Evolutionary conservation across 2,113 vertebrate species (phyloP), one percentile per base, ranked within the genome.

Genomic region (Todiramphus saurophagus): DNA sequence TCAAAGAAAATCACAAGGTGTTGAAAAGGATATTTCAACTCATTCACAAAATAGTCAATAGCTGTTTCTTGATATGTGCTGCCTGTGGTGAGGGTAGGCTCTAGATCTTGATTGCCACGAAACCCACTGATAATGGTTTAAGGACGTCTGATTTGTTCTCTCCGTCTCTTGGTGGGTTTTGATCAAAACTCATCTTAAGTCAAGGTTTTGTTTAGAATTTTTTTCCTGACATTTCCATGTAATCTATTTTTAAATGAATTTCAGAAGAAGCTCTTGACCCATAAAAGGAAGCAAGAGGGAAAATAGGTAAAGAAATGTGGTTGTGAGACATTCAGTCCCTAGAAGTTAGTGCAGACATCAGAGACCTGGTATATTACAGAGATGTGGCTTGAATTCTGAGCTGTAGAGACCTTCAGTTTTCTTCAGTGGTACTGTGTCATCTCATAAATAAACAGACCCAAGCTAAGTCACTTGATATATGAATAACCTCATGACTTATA

Each of bases 11-110:
- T 31, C 46, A 33, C 62, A 74, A 67, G 25, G 44, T 51, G 33
- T 28, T 76, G 37, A 37, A 67, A 44, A 73, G 21, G 14, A 2
- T 72, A 18, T 79, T 91, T 76, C 58, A 64, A 0, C 44, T 92
- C 7, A 9, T 76, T 83, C 82, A 73, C 24, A 41, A 59, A 89
- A 31, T 11, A 43, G 21, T 15, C 13, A 16, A 30, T 75, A 59
- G 33, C 25, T 78, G n/a, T 87, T 91, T 67, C 69, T 56, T 0
- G 0, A 20, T 76, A 27, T 1, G 4, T 78, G 20, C 33, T 77
- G 51, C 25, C 35, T 69, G 0, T 53, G n/a, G n/a, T 58, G 27
- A 39, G 35, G 25, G 31, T 43, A 51, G 33, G 23, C 13, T 91
- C 25, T 76, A 41, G 24, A 37, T 91, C 21, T 86, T 76, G 28